Evolutionary conservation across 2,888 invertebrate species (phyloP), one percentile per base, ranked within the genome.

Genomic region (Eurytoma californica): DNA sequence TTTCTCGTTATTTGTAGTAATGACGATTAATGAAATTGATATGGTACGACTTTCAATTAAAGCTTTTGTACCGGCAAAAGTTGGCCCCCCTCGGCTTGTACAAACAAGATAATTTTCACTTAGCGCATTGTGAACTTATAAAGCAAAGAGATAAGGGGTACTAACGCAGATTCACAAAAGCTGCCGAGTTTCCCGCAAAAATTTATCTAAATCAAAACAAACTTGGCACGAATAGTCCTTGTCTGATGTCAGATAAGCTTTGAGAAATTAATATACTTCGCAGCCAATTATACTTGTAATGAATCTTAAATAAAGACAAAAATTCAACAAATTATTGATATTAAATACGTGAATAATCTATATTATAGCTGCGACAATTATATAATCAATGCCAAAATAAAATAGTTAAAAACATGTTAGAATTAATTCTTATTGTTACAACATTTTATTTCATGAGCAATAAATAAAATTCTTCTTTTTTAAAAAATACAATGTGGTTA

Each of bases 31-130:
- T 39, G 9, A 39, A 7, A 39, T 39, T 39, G 7, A 39, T 39
- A 39, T 9, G 39, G 1, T 39, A 9, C 9, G 39, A 39, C 16
- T 69, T 76, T 65, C 63, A 76, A 63, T 63, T 57, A 76, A 63
- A 76, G n/a, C 55, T 63, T 18, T 3, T 20, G 4, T 24, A n/a
- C 3, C 47, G 66, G 39, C 49, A 74, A n/a, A 57, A 28, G 28
- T 49, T 55, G 24, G 2, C 18, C 30, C 20, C 20, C 3, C 61
- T 1, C n/a, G 49, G 70, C 70, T 77, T 77, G 61, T 47, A 5
- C 28, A 65, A 77, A 70, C 65, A 77, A 72, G 72, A 77, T 66
- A 77, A 77, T 77, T 72, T 72, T 58, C 69, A 63, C 69, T 30
- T 9, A 9, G 55, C 58, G 70, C 55, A 51, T 66, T 58, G 58